phyloP scores from a whole-genome alignment of 2,113 vertebrate genomes.

The Tautogolabrus adspersus region DNA sequence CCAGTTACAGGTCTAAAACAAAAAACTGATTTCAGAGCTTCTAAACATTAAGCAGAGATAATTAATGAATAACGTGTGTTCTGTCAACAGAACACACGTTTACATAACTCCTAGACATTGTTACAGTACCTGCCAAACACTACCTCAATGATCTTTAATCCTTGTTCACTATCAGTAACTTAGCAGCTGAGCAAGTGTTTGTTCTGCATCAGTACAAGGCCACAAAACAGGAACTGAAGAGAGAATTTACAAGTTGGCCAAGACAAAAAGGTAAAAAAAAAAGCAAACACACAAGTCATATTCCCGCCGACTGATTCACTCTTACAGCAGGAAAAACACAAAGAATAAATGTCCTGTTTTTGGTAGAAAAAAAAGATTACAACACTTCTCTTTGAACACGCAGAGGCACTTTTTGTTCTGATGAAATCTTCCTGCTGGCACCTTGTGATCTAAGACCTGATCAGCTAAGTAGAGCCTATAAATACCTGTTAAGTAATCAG shows the following conservation, averaged over 20 bases:
- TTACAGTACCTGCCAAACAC: not conserved
- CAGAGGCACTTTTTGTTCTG: not conserved
- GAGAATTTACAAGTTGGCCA: not conserved
- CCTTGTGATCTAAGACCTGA: not conserved
- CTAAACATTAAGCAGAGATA: not conserved
- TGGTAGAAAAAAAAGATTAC: not conserved
- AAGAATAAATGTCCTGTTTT: not conserved
- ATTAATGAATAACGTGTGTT: constrained; percentile 18
- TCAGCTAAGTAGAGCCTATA: not conserved
- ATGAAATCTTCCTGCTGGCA: not conserved
- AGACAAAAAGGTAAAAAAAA: not conserved
- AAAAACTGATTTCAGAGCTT: not conserved
- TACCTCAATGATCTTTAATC: not conserved
- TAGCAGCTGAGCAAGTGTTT: not conserved
- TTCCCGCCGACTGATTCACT: not conserved
- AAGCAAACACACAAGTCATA: not conserved
- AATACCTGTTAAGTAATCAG: not conserved
- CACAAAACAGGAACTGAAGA: not conserved
- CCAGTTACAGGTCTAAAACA: not conserved
- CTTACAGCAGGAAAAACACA: not conserved
- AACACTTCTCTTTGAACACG: not conserved
- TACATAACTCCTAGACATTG: constrained; percentile 1
- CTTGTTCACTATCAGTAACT: not conserved
- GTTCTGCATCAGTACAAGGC: not conserved
- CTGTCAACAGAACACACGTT: not conserved